Percentiles rank a stretch among this genome's conserved stretches.
phyloP scores from a whole-genome alignment of 2,113 vertebrate genomes.

The Hymenochirus boettgeri region DNA sequence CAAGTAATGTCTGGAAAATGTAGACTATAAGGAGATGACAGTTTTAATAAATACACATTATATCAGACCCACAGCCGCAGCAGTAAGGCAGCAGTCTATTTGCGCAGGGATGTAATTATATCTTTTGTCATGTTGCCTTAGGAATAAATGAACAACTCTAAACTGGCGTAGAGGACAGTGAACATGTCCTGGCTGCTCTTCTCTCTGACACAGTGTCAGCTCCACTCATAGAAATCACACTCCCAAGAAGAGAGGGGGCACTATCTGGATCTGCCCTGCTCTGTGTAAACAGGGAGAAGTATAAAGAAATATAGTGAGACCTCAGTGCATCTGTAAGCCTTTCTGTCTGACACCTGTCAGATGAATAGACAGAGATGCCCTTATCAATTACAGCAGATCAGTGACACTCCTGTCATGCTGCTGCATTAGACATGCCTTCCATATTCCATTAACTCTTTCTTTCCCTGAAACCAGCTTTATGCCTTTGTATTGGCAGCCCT shows the following conservation, averaged over 20 bases:
- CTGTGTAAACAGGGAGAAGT: conserved; percentile 72
- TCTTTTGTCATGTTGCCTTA: conserved; percentile 28
- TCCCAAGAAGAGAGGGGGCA: conserved; percentile 34
- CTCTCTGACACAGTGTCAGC: conserved; percentile 51
- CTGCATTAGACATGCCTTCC: conserved; percentile 64
- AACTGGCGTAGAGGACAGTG: conserved; percentile 9
- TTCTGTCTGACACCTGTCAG: conserved; percentile 76
- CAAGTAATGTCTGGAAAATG: not conserved
- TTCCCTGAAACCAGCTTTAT: not conserved
- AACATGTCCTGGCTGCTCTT: conserved; percentile 32
- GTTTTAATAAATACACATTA: conserved; percentile 22
- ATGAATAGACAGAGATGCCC: conserved; percentile 68
- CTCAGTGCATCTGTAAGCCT: conserved; percentile 54
- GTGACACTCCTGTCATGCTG: conserved; percentile 61
- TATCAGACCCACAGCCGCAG: not conserved
- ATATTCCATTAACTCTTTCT: conserved; percentile 40
- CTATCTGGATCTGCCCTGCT: conserved; percentile 62
- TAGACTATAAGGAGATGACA: not conserved
- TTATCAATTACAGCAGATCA: conserved; percentile 78
- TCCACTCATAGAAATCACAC: conserved; percentile 41
- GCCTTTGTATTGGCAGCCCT: not conserved
- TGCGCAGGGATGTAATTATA: not conserved
- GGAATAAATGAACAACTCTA: conserved; percentile 25
- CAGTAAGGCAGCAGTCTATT: conserved; percentile 4
- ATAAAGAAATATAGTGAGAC: conserved; percentile 62